A percentile compares a stretch with the other conserved stretches of the same genome.
Conservation (phyloP, 2,797 vertebrate genomes). For the Macroramphosus scolopax region DNA sequence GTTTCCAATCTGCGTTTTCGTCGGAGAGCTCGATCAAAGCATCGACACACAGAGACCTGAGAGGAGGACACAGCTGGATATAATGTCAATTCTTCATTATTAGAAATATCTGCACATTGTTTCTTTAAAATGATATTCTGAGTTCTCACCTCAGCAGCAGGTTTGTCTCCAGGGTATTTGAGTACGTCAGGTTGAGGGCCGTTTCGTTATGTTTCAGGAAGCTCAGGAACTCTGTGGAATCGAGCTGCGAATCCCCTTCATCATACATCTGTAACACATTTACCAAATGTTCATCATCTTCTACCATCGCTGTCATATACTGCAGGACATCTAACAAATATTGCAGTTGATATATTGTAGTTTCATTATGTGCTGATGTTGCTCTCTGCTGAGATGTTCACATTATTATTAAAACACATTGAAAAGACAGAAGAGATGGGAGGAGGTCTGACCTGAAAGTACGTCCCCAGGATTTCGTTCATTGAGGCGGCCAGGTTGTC, state of each 20-base stretch:
- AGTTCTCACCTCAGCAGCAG: slow-evolving; percentile 73
- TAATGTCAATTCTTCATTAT: no score
- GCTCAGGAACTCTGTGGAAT: slow-evolving; percentile 87
- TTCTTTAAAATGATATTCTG: not conserved
- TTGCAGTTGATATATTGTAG: no score
- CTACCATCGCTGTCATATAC: no score
- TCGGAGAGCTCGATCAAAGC: slow-evolving; percentile 93
- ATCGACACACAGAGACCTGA: slow-evolving; percentile 90
- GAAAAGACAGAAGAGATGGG: not conserved
- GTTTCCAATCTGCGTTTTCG: slow-evolving; percentile 94
- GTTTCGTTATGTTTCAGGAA: slow-evolving; percentile 91
- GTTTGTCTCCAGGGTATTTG: slow-evolving; percentile 83
- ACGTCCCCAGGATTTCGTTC: slow-evolving; percentile 23
- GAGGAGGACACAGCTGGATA: not conserved
- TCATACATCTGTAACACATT: slow-evolving; percentile 79
- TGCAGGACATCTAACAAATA: no score
- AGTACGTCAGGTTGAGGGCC: slow-evolving; percentile 84
- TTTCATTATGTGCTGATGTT: no score
- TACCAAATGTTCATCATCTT: no score
- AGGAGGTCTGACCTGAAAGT: slow-evolving; percentile 44
- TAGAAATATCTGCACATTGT: no score
- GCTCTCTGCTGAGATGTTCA: no score
- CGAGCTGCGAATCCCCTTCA: slow-evolving; percentile 85
- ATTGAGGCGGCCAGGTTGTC: slow-evolving; percentile 7
- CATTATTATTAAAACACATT: no score